Evolutionary conservation across 2,113 vertebrate genomes (phyloP).

Genomic region (Gobiocypris rarus): DNA sequence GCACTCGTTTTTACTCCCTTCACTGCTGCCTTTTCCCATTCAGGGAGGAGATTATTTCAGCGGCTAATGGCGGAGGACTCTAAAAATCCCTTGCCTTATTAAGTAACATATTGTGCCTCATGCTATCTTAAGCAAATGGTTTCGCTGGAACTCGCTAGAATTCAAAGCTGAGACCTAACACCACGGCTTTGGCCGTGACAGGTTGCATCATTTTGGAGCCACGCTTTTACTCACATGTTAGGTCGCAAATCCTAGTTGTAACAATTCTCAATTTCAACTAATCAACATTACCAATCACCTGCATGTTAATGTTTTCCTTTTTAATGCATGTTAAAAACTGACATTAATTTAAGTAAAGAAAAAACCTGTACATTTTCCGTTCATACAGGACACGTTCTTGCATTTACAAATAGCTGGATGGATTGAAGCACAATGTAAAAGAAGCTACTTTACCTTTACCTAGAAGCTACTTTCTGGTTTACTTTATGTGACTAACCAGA

Average conservation of each 20-base stretch:
- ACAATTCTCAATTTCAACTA: conserved; percentile 3
- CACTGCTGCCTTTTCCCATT: conserved; percentile 43
- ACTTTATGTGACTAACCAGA: too few relatives aligned
- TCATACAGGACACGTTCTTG: neutral
- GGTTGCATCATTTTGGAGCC: neutral
- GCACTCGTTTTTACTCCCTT: conserved; percentile 46
- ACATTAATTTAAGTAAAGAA: neutral
- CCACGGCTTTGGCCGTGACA: neutral
- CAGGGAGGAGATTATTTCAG: conserved; percentile 50
- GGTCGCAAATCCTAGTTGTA: neutral
- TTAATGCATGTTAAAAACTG: neutral
- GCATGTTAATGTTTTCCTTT: neutral
- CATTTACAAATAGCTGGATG: neutral
- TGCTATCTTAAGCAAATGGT: conserved; percentile 38
- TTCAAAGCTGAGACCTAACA: neutral
- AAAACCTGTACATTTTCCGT: neutral
- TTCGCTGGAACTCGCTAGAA: conserved; percentile 22
- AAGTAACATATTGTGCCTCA: conserved; percentile 44
- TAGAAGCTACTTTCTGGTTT: too few relatives aligned
- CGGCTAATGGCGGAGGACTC: conserved; percentile 25
- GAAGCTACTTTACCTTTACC: too few relatives aligned
- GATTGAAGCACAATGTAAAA: neutral
- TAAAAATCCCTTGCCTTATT: conserved; percentile 45
- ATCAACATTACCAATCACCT: neutral
- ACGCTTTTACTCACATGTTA: neutral